These are phyloP conservation scores for Lophotis ruficrista DNA, from an alignment of 2,113 vertebrate genomes.

Conservation along the genomic window DNA sequence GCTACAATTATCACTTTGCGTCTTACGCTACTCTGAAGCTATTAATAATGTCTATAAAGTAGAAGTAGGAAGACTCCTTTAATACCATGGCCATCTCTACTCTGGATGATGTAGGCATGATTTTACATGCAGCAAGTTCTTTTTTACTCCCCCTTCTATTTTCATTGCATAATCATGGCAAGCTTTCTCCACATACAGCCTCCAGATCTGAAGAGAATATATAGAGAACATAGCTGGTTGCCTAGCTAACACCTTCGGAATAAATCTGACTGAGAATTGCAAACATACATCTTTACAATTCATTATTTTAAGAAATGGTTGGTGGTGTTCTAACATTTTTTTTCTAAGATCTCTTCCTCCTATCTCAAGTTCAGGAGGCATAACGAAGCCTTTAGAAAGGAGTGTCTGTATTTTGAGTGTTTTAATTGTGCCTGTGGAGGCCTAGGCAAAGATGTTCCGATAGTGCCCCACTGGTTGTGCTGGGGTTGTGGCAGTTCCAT, in stretches of 20 bases:
- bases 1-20: not conserved
- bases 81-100: not conserved
- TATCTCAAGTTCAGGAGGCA: not conserved
- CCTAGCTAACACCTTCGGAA: constrained; percentile 64
- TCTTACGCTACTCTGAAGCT: not conserved
- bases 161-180: constrained; percentile 65
- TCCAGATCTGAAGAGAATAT: constrained; percentile 50
- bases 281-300: not conserved
- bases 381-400: not conserved
- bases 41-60: not conserved
- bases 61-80: not conserved
- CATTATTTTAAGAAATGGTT: not conserved
- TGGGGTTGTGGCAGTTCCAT: not conserved
- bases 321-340: not conserved
- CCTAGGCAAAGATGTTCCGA: not conserved
- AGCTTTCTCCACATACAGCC: constrained; percentile 56
- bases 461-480: not conserved
- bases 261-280: not conserved
- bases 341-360: not conserved
- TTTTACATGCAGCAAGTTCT: constrained; percentile 51
- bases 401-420: not conserved
- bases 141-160: constrained; percentile 59
- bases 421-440: not conserved
- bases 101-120: constrained; percentile 23
- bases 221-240: constrained; percentile 31